Percentiles rank a stretch among this genome's conserved stretches.
Evolutionary conservation across 64 coral and sea anemone species (phyloP).

Genomic region (Montipora cactus): DNA sequence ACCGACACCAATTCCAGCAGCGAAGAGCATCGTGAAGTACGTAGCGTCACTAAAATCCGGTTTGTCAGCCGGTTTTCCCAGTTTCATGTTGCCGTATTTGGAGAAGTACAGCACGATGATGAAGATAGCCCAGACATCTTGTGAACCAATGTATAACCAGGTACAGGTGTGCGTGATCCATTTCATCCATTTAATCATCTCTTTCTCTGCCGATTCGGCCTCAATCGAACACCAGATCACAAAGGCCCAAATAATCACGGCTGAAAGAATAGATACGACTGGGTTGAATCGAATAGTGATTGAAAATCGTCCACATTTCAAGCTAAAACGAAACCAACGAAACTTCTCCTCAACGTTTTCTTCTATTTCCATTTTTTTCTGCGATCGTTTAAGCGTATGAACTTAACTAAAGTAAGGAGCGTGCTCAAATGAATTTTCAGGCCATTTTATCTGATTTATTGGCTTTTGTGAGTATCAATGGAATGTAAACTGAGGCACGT

Average conservation of each 20-base stretch:
- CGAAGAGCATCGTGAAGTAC: constrained; percentile 82
- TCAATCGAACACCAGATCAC: constrained; percentile 25
- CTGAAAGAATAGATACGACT: background rate
- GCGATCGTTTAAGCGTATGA: background rate
- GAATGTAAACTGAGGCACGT: background rate
- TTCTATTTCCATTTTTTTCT: background rate
- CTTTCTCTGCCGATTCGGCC: background rate
- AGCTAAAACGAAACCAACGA: constrained; percentile 15
- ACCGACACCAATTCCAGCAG: constrained; percentile 72
- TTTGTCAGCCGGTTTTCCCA: constrained; percentile 68
- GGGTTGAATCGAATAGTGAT: constrained; percentile 51
- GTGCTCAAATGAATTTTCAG: background rate
- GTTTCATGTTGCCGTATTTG: constrained; percentile 72
- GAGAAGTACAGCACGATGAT: constrained; percentile 59
- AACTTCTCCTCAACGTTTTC: background rate
- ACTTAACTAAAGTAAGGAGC: background rate
- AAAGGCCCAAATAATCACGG: constrained; percentile 39
- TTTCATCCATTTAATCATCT: constrained; percentile 39
- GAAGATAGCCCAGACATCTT: constrained; percentile 74
- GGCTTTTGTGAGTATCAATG: background rate
- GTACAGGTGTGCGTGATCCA: constrained; percentile 73
- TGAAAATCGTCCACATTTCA: background rate
- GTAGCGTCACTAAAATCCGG: constrained; percentile 71
- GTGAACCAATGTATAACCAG: constrained; percentile 81
- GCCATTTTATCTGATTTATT: background rate